Conservation (phyloP, 2,797 vertebrate species). For the Poliocrania exsul region DNA sequence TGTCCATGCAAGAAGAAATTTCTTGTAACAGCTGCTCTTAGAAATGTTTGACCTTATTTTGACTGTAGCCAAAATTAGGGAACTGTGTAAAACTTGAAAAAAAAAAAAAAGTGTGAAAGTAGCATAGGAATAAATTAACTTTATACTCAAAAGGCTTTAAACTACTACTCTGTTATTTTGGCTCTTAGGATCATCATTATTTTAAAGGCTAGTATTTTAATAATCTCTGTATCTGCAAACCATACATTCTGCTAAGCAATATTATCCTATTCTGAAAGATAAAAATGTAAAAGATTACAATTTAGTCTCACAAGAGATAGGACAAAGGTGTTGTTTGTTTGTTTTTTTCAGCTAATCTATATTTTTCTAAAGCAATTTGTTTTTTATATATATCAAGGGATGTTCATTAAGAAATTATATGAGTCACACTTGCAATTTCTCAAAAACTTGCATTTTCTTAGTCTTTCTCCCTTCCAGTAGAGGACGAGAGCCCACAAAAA, state of each 20-base stretch:
- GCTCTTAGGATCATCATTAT: background rate
- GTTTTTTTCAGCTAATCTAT: background rate
- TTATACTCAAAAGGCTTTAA: background rate
- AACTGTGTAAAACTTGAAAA: background rate
- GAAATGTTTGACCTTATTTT: conserved; percentile 4
- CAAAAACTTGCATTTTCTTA: background rate
- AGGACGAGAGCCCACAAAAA: background rate
- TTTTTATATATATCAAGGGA: background rate
- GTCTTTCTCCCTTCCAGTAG: background rate
- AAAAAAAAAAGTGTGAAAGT: background rate
- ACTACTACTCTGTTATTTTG: background rate
- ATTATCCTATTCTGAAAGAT: background rate
- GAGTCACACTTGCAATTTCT: background rate
- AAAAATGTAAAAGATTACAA: background rate
- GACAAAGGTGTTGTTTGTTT: background rate
- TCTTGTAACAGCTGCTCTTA: conserved; percentile 14
- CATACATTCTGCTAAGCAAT: background rate
- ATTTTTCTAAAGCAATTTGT: background rate
- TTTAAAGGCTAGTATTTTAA: background rate
- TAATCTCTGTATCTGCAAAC: background rate
- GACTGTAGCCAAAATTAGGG: background rate
- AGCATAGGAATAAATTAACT: background rate
- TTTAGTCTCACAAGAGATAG: background rate
- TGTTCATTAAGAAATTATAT: background rate
- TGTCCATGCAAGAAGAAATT: background rate